Base-by-base conservation (phyloP, 2,113 vertebrate genomes). In the Penelope pileata region DNA sequence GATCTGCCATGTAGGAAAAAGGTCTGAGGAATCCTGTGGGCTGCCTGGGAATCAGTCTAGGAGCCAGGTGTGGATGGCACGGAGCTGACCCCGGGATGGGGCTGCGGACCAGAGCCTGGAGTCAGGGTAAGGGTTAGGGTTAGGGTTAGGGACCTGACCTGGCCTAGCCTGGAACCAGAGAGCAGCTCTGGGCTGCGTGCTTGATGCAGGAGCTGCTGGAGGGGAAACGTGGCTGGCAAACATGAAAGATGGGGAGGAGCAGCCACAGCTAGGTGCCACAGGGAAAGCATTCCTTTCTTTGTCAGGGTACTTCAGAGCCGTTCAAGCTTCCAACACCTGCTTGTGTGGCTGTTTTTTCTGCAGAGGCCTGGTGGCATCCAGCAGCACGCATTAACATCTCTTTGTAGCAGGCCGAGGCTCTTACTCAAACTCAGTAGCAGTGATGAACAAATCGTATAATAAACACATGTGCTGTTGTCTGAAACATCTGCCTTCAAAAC, bases 211-310 rank as follows among this genome's bases (percentile, higher is more conserved):
- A 56, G 1, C 58, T 56, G 63, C 91, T 50, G 42, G 30, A 56
- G 21, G 9, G 21, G 5, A 48, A 18, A 27, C 11, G 13, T 15
- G 10, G 51, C 29, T 38, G 69, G 38, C 67, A 83, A 24, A 32
- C 42, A 4, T 0, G 0, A 27, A 26, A 32, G 15, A 5, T 7
- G 10, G 38, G 58, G 21, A n/a, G 42, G 14, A 1, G 64, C 58
- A 47, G 67, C 7, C 79, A 8, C 66, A 48, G 66, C 47, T 88
- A 53, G 58, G 16, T 42, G 56, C 53, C 68, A 38, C 34, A 47
- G 26, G 63, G 43, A 30, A 1, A 32, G 42, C 50, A 51, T 47
- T 56, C 48, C 54, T 75, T 53, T 26, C 30, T 70, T 68, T 29
- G 16, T 6, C 13, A 7, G 30, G 40, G 7, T 16, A 19, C 22